Evolutionary conservation across 2,113 vertebrate species (phyloP).

Genomic region (Eidolon helvum): DNA sequence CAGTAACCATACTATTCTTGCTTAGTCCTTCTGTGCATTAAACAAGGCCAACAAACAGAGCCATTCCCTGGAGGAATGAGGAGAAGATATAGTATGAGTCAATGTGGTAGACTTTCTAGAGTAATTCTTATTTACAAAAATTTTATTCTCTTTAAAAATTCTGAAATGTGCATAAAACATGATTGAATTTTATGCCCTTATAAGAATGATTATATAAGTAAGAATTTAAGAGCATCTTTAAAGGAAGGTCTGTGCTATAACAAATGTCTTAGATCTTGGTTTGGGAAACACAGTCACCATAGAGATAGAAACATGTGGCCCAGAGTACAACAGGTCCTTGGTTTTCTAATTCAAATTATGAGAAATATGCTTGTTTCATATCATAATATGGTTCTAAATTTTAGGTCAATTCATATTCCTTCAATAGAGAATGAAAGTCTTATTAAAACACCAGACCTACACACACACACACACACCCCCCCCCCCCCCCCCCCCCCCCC

Average conservation of each 20-base stretch:
- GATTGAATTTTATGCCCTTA: background rate
- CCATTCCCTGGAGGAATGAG: background rate
- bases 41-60: background rate
- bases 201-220: background rate
- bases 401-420: background rate
- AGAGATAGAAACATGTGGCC: background rate
- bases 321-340: background rate
- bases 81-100: background rate
- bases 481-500: too few species aligned
- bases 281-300: background rate
- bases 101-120: background rate
- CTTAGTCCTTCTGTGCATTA: background rate
- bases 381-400: slow-evolving; percentile 4
- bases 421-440: background rate
- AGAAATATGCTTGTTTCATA: background rate
- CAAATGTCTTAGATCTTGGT: background rate
- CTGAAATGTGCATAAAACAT: background rate
- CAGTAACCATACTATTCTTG: background rate
- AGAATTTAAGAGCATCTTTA: slow-evolving; percentile 16
- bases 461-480: background rate
- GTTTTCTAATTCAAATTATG: slow-evolving; percentile 38
- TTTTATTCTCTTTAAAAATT: background rate
- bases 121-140: background rate
- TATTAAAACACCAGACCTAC: background rate
- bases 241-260: background rate